phyloP scores from a whole-genome alignment of 2,113 vertebrate species.

The Syngnathus floridae region DNA sequence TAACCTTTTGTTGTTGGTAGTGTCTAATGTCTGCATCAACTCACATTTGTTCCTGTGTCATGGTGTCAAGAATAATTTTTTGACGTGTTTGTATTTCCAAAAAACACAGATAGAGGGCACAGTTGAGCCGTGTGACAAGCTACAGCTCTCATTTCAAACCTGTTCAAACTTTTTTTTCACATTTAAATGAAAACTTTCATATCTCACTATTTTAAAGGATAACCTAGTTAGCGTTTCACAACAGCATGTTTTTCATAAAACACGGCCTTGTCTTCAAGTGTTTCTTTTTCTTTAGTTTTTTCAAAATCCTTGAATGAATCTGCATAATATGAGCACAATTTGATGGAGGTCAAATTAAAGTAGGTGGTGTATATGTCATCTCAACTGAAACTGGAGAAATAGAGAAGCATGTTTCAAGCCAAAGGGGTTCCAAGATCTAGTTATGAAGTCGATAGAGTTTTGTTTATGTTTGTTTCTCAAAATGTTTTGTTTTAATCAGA shows the following conservation, averaged over 20 bases:
- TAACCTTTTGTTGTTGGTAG: neutral
- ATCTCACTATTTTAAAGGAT: neutral
- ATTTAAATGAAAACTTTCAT: neutral
- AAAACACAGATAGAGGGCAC: constrained; percentile 65
- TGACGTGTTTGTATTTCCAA: constrained; percentile 17
- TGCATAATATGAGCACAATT: neutral
- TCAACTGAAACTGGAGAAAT: neutral
- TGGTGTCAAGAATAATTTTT: neutral
- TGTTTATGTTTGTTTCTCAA: neutral
- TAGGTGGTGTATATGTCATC: neutral
- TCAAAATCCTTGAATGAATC: neutral
- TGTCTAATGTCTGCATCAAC: neutral
- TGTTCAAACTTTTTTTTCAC: neutral
- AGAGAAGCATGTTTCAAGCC: neutral
- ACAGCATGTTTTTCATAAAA: neutral
- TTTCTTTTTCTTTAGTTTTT: neutral
- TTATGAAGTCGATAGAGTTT: neutral
- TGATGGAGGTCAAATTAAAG: neutral
- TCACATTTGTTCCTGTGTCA: neutral
- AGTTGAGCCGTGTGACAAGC: constrained; percentile 65
- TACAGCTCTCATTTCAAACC: constrained; percentile 3
- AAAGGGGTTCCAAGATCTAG: neutral
- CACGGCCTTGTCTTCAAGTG: neutral
- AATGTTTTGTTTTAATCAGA: neutral
- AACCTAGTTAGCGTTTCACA: constrained; percentile 1